Evolutionary conservation across 2,888 invertebrate species (phyloP).

Genomic region (Eudasyphora cyanicolor): DNA sequence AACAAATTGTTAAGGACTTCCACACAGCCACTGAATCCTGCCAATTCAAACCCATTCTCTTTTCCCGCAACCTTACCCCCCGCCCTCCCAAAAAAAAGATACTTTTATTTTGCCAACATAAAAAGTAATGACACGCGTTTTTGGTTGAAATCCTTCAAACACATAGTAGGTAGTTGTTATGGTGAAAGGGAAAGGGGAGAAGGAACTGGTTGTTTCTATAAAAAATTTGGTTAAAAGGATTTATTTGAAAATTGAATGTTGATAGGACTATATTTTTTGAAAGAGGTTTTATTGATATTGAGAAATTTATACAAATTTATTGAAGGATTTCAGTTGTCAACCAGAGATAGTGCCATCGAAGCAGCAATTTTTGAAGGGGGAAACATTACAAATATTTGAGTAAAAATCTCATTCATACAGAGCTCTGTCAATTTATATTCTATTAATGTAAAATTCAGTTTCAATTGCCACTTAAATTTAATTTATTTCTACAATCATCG

Average conservation of each 20-base stretch:
- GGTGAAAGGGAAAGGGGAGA: not conserved
- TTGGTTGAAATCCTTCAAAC: not conserved
- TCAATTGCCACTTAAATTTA: too few species aligned
- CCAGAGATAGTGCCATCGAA: not conserved
- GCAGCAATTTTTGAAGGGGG: too few species aligned
- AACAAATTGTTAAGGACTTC: constrained; percentile 13
- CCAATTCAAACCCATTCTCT: not conserved
- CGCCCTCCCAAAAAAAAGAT: not conserved
- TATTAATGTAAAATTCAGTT: too few species aligned
- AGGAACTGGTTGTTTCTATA: not conserved
- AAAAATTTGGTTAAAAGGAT: too few species aligned
- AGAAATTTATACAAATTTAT: not conserved
- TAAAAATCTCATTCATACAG: too few species aligned
- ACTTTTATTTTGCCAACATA: not conserved
- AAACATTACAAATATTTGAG: too few species aligned
- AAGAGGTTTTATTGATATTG: not conserved
- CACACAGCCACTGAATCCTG: not conserved
- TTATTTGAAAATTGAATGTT: not conserved
- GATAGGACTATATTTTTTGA: not conserved
- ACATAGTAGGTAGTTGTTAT: not conserved
- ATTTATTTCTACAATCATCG: too few species aligned
- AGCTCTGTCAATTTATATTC: too few species aligned
- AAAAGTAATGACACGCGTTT: constrained; percentile 3
- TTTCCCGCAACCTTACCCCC: not conserved
- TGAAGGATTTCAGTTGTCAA: not conserved